phyloP scores from a whole-genome alignment of 2,113 vertebrate species.

The Tretioscincus oriximinensis region DNA sequence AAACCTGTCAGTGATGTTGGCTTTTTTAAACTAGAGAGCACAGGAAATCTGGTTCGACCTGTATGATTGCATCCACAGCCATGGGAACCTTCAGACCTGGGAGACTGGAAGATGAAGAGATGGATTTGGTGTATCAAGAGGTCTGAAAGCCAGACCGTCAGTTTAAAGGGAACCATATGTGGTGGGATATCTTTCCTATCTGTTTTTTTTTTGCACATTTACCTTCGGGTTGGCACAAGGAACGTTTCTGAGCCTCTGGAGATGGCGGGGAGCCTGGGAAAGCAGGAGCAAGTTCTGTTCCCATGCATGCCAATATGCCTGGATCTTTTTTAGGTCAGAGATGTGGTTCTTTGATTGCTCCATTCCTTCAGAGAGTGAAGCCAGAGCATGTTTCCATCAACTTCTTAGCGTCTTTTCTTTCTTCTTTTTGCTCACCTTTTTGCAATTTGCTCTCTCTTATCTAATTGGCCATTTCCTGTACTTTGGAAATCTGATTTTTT shows the following conservation, averaged over 20 bases:
- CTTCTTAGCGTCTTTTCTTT: background rate
- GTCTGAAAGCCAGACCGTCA: background rate
- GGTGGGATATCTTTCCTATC: background rate
- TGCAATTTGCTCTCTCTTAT: background rate
- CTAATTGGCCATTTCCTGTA: background rate
- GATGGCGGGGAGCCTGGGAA: slow-evolving; percentile 1
- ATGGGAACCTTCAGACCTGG: background rate
- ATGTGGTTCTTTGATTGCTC: background rate
- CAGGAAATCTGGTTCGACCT: background rate
- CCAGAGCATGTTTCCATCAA: background rate
- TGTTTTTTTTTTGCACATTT: background rate
- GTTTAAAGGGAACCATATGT: slow-evolving; percentile 2
- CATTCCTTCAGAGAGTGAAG: background rate
- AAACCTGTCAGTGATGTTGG: too few relatives aligned
- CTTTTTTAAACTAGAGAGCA: background rate
- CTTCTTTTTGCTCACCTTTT: background rate
- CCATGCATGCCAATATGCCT: background rate
- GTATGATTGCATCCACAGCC: background rate
- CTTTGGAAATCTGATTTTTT: background rate
- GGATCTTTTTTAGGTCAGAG: background rate
- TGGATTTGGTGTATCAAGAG: background rate
- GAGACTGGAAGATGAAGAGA: background rate
- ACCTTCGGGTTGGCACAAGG: background rate
- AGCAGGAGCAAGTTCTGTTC: background rate
- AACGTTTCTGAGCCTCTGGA: background rate